These are phyloP conservation scores for Pseudococcus jackbeardsleyi DNA, from an alignment of 2,888 invertebrate genomes.

Conservation along the genomic window DNA sequence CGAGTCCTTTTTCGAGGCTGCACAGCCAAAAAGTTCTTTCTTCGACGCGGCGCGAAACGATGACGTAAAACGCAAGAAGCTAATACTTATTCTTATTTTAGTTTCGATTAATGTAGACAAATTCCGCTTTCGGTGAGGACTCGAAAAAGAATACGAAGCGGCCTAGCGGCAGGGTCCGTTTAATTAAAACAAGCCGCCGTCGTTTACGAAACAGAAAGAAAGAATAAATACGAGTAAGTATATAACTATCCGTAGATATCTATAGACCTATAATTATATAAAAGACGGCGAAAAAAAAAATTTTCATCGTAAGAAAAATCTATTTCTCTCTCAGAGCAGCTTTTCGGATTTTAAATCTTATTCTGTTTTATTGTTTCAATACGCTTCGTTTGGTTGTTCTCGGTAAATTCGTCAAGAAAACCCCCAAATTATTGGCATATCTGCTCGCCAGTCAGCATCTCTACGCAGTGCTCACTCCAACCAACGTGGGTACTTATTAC, in stretches of 20 bases:
- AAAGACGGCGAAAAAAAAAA: background rate
- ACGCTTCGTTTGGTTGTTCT: conserved; percentile 8
- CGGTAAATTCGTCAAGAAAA: conserved; percentile 26
- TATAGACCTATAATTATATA: background rate
- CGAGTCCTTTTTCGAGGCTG: background rate
- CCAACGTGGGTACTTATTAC: no score
- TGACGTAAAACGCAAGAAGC: no score
- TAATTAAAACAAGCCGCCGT: background rate
- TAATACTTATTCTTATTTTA: background rate
- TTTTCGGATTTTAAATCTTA: conserved; percentile 28
- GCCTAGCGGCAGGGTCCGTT: background rate
- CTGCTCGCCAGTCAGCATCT: background rate
- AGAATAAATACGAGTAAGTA: background rate
- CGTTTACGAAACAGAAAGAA: background rate
- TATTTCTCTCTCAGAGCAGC: background rate
- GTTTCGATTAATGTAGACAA: background rate
- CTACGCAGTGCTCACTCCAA: no score
- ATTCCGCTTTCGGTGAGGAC: background rate
- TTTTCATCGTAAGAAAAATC: background rate
- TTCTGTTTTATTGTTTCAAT: conserved; percentile 25
- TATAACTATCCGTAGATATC: background rate
- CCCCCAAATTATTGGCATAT: conserved; percentile 11
- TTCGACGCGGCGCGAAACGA: no score
- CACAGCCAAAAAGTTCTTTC: no score
- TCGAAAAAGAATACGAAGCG: background rate